Conservation (phyloP, 2,113 vertebrate genomes). For the Pundamilia nyererei region DNA sequence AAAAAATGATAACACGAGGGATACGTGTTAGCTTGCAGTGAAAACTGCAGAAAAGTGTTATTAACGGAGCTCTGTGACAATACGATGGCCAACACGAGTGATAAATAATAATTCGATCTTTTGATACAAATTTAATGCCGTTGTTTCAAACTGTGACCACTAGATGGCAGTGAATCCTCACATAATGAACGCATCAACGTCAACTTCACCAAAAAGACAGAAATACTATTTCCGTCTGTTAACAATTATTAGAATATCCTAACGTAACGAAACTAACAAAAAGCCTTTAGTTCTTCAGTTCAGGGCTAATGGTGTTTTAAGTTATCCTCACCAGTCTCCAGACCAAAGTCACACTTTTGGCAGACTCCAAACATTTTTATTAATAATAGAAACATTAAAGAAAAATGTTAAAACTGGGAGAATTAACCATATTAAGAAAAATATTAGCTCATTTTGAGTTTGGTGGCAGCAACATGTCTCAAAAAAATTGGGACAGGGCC, state of each 20-base stretch:
- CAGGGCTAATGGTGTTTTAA: neutral
- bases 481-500: neutral
- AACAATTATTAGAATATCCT: neutral
- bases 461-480: neutral
- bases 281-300: neutral
- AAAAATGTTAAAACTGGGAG: neutral
- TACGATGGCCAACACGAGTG: no score
- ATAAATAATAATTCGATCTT: neutral
- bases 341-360: neutral
- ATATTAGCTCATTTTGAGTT: neutral
- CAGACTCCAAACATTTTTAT: neutral
- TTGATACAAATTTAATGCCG: neutral
- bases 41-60: neutral
- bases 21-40: neutral
- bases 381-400: neutral
- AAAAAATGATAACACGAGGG: neutral
- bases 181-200: neutral
- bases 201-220: neutral
- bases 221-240: neutral
- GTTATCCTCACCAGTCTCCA: neutral
- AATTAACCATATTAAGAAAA: neutral
- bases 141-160: neutral
- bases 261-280: neutral
- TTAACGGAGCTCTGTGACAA: accelerated
- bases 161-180: neutral